Evolutionary conservation across 2,888 invertebrate species (phyloP).

Genomic region (Megalurothrips usitatus): DNA sequence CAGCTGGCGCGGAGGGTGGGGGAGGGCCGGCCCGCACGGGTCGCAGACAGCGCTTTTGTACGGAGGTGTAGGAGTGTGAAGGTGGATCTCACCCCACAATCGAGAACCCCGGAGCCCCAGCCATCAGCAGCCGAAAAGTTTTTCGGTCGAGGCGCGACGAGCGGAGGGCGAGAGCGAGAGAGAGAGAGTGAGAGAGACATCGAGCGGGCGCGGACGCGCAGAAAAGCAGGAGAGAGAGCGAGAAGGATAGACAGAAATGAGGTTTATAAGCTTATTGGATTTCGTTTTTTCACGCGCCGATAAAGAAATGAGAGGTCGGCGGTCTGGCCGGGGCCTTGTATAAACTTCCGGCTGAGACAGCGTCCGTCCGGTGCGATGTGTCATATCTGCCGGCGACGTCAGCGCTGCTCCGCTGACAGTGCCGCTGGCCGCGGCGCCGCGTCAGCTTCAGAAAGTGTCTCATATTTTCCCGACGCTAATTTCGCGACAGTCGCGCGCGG

Average conservation of each 20-base stretch:
- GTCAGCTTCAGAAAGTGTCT: no score
- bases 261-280: constrained; percentile 20
- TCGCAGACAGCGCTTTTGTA: neutral
- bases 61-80: constrained; percentile 24
- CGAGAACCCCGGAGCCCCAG: neutral
- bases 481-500: no score
- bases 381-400: no score
- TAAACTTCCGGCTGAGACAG: neutral
- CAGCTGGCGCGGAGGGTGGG: neutral
- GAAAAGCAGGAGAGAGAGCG: neutral
- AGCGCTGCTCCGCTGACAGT: no score
- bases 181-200: no score
- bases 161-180: neutral
- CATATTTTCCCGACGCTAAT: no score
- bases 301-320: constrained; percentile 9
- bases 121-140: constrained; percentile 5
- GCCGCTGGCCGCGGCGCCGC: no score
- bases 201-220: neutral
- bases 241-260: constrained; percentile 8
- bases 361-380: neutral
- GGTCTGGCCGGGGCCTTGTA: neutral
- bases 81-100: constrained; percentile 5
- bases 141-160: neutral
- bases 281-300: constrained; percentile 2
- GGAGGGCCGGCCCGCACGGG: neutral